Base-by-base conservation (phyloP, 2,113 vertebrate genomes). In the Prolemur simus region DNA sequence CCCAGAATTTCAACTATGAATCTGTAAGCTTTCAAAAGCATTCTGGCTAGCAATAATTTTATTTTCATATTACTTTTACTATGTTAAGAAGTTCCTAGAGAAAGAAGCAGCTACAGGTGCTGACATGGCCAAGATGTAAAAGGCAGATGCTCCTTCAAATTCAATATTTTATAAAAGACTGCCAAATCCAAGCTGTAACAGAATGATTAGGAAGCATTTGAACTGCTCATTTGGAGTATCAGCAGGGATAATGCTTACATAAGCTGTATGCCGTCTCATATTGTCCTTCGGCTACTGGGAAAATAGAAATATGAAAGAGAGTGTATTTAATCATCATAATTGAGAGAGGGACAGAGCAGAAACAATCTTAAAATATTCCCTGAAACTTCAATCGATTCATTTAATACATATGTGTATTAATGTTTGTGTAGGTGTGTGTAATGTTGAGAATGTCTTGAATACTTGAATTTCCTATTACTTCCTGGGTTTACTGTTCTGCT, bases 151-250 rank as follows among this genome's bases (percentile, higher is more conserved):
- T 97, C 71, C 95, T 97, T 97, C 95, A 91, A 56, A 97, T 96
- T 93, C 84, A 97, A 64, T 97, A 15, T 27, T 92, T 92, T 87
- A 64, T 56, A 74, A 17, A 87, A 73, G 60, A 88, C n/a, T 97
- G 96, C 95, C 93, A 98, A 96, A 96, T 96, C 29, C 96, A 98
- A 89, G 93, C 94, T 97, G 91, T 89, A 97, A 94, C 76, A 52
- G 32, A 97, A 97, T 92, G 97, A 97, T 96, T 97, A 95, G 81
- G 97, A 97, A 96, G 94, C 94, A 97, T 97, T 97, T 98, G 95
- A 98, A 98, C 89, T 87, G 80, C 90, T 96, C 95, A 71, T 94
- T 94, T 95, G 90, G 96, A 96, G 97, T 89, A 82, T 90, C 91
- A 96, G 77, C 74, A 89, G 45, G 74, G 92, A 96, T 25, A 96